Conservation (phyloP, 2,888 invertebrate species). For the Amphipyra tragopoginis region DNA sequence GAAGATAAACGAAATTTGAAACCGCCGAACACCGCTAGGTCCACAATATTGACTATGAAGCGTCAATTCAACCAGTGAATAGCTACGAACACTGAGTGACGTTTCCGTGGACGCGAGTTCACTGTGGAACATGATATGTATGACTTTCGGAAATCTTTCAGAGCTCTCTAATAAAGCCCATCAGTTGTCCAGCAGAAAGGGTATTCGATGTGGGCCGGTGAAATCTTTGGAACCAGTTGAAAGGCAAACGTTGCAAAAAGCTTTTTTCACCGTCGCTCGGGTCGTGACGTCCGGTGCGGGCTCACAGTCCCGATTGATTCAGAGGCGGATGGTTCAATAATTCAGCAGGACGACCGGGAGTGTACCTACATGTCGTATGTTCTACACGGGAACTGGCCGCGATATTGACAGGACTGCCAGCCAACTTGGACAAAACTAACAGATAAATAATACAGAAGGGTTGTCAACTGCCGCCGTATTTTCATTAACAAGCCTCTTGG, state of each 20-base stretch:
- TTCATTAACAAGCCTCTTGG: conserved; percentile 12
- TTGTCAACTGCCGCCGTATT: conserved; percentile 25
- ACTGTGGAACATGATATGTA: conserved; percentile 30
- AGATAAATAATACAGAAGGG: conserved; percentile 44
- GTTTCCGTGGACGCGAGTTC: conserved; percentile 42
- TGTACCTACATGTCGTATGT: conserved; percentile 38
- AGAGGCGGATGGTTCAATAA: conserved; percentile 73
- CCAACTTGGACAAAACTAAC: conserved; percentile 30
- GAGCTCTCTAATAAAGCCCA: conserved; percentile 27
- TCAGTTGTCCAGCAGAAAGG: conserved; percentile 56
- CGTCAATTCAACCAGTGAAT: conserved; percentile 42
- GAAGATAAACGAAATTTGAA: conserved; percentile 45
- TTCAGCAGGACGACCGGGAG: conserved; percentile 70
- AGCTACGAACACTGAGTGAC: conserved; percentile 51
- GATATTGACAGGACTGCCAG: conserved; percentile 41
- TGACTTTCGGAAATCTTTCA: conserved; percentile 44
- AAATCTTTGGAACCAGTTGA: conserved; percentile 57
- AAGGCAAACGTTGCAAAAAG: conserved; percentile 65
- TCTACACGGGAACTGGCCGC: conserved; percentile 29
- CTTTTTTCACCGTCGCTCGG: conserved; percentile 57
- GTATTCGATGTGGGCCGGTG: conserved; percentile 49
- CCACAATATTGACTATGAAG: conserved; percentile 44
- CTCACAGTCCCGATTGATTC: conserved; percentile 72
- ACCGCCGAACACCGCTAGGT: conserved; percentile 31
- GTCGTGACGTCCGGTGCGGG: conserved; percentile 61